A percentile compares a stretch with the other conserved stretches of the same genome.
Evolutionary conservation across 1,140 invertebrate species (phyloP).

Genomic region (Anthonomus grandis): DNA sequence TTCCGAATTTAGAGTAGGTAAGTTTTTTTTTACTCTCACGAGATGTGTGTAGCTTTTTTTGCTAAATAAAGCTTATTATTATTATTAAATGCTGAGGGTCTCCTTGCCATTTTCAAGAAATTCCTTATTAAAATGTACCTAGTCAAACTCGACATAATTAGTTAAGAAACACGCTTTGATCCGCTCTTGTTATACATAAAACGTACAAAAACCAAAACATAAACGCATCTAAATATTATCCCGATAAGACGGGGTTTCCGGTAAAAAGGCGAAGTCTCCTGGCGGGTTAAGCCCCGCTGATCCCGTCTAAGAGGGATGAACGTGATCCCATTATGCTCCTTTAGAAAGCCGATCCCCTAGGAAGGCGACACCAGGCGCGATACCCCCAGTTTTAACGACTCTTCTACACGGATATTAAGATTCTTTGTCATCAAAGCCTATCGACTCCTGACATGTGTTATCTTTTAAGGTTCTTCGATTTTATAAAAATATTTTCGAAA

Average conservation of each 20-base stretch:
- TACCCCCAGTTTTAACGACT: constrained; percentile 38
- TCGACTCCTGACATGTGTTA: constrained; percentile 42
- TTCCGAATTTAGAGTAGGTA: too few relatives aligned
- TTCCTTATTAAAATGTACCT: too few relatives aligned
- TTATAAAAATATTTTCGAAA: too few relatives aligned
- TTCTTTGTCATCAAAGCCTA: constrained; percentile 42
- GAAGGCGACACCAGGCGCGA: constrained; percentile 43
- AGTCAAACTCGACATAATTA: too few relatives aligned
- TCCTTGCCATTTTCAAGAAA: too few relatives aligned
- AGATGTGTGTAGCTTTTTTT: too few relatives aligned
- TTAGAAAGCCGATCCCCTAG: constrained; percentile 48
- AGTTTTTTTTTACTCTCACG: too few relatives aligned
- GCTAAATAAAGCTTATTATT: too few relatives aligned
- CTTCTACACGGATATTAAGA: constrained; percentile 46
- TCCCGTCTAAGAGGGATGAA: constrained; percentile 48
- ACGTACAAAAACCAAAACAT: constrained; percentile 8
- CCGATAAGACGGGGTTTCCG: constrained; percentile 18
- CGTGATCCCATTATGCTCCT: constrained; percentile 50
- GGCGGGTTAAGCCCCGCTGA: constrained; percentile 42
- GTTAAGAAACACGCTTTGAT: too few relatives aligned
- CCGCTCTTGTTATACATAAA: too few relatives aligned
- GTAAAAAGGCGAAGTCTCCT: constrained; percentile 39
- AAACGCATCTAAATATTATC: constrained; percentile 14
- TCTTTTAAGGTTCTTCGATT: too few relatives aligned
- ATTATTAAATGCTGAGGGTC: too few relatives aligned